These are phyloP conservation scores for Actinia tenebrosa DNA, from an alignment of 64 coral and sea anemone genomes.

Conservation along the genomic window DNA sequence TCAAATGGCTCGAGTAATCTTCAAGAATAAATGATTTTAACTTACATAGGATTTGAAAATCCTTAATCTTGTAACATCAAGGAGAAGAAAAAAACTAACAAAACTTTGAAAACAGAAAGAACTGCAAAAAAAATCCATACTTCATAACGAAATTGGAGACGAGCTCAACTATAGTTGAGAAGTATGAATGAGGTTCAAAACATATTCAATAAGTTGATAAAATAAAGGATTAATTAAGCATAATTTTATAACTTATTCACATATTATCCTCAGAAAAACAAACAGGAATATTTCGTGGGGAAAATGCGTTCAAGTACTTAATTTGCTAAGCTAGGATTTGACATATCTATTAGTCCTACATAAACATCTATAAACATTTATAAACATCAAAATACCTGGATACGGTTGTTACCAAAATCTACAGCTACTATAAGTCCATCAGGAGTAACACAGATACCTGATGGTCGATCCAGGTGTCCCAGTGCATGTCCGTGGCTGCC, in stretches of 20 bases:
- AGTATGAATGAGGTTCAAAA: constrained; percentile 1
- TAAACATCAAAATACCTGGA: constrained; percentile 86
- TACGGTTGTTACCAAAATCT: constrained; percentile 99
- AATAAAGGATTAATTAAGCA: not conserved
- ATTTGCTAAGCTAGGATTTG: not conserved
- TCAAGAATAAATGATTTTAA: not conserved
- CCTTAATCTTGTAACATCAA: not conserved
- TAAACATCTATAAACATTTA: not conserved
- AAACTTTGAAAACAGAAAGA: not conserved
- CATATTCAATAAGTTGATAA: not conserved
- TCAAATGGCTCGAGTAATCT: not conserved
- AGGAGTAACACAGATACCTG: constrained; percentile 93
- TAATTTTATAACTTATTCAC: not conserved
- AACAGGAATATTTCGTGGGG: not conserved
- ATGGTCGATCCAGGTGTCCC: constrained; percentile 88
- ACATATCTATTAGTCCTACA: constrained; percentile 10
- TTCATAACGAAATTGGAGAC: not conserved
- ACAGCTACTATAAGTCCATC: constrained; percentile 91
- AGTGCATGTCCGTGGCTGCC: constrained; percentile 64
- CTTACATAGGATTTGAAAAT: not conserved
- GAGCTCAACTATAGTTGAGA: not conserved
- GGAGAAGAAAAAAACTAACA: not conserved
- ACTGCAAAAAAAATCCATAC: not conserved
- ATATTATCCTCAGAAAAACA: not conserved
- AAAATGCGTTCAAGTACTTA: not conserved